Conservation (phyloP, 2,797 vertebrate genomes). For the Babyrousa celebensis region DNA sequence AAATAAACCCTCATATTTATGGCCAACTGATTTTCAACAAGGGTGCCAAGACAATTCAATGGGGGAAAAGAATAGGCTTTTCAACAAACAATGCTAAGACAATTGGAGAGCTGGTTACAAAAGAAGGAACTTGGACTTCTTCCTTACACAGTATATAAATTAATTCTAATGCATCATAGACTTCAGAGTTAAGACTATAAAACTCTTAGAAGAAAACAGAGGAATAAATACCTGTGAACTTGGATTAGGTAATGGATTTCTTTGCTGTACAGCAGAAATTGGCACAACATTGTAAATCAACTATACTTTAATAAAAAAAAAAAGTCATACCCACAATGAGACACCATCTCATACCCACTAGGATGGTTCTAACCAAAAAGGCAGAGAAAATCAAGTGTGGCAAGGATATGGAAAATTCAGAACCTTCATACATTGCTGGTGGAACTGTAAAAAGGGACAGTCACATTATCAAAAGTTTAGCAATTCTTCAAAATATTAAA, state of each 20-base stretch:
- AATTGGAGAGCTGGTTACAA: background rate
- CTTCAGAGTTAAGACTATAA: constrained; percentile 13
- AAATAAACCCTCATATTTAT: background rate
- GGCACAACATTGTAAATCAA: too few relatives aligned
- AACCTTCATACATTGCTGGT: too few relatives aligned
- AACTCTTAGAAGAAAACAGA: background rate
- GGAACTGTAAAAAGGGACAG: too few relatives aligned
- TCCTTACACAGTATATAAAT: background rate
- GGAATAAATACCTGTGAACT: background rate
- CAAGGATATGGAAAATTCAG: too few relatives aligned
- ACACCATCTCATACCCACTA: too few relatives aligned
- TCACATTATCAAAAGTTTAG: too few relatives aligned
- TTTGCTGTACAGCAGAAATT: too few relatives aligned
- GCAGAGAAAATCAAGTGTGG: too few relatives aligned
- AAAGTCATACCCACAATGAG: too few relatives aligned
- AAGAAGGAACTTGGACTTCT: background rate
- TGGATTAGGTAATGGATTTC: background rate
- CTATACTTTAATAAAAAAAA: too few relatives aligned
- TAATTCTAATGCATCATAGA: background rate
- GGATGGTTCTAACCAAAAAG: too few relatives aligned
- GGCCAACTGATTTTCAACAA: background rate
- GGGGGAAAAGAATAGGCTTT: background rate
- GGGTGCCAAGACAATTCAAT: background rate
- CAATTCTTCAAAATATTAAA: too few relatives aligned
- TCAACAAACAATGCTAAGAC: background rate